These are phyloP conservation scores for Capitulum mitella DNA, from an alignment of 2,888 invertebrate species.

Conservation along the genomic window DNA sequence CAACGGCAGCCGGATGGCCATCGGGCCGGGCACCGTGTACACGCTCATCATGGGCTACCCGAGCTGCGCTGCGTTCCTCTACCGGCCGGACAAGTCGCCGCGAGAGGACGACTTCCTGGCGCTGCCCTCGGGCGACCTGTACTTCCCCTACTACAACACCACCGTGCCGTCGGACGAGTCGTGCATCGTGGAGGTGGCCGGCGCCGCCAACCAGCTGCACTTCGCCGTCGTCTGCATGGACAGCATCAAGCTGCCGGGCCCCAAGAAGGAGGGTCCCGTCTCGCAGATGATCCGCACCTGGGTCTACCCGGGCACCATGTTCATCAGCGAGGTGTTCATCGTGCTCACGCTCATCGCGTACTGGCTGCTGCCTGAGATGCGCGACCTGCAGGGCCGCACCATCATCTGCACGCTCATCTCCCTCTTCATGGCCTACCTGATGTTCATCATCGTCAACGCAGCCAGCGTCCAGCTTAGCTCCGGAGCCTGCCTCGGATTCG, in stretches of 20 bases:
- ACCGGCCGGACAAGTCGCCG: constrained; percentile 22
- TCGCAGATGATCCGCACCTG: background rate
- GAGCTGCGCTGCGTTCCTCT: constrained; percentile 1
- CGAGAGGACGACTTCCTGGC: constrained; percentile 20
- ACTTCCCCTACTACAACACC: constrained; percentile 18
- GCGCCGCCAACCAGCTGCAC: background rate
- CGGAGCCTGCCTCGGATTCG: background rate
- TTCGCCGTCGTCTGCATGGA: constrained; percentile 20
- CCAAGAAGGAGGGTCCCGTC: background rate
- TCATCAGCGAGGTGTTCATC: constrained; percentile 10
- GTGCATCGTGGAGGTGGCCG: constrained; percentile 25
- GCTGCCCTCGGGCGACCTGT: constrained; percentile 7
- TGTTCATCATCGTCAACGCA: background rate
- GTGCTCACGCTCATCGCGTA: constrained; percentile 13
- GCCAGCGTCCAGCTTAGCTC: background rate
- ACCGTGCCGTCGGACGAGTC: background rate
- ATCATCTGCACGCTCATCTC: background rate
- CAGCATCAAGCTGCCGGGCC: background rate
- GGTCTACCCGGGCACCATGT: constrained; percentile 2
- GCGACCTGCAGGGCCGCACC: constrained; percentile 13
- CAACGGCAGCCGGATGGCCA: constrained; percentile 9
- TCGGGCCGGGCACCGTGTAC: constrained; percentile 16
- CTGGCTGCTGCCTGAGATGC: constrained; percentile 21
- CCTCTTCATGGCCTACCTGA: constrained; percentile 3
- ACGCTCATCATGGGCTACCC: constrained; percentile 22